phyloP scores from a whole-genome alignment of 1,140 invertebrate genomes.

The fruit fly (Drosophila melanogaster) region DNA sequence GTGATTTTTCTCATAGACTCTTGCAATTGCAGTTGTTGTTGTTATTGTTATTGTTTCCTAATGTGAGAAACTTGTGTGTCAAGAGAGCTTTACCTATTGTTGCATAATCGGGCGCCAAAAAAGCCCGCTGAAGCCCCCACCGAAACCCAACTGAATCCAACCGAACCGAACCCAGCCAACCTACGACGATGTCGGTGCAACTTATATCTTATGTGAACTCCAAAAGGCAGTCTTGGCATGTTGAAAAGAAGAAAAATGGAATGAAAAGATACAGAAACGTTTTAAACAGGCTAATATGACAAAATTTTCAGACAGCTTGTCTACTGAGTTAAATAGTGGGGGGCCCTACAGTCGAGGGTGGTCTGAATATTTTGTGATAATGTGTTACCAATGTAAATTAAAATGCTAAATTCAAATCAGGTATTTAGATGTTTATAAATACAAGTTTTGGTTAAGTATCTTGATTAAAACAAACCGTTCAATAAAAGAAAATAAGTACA shows the following conservation, averaged over 20 bases:
- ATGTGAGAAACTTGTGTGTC: constrained; percentile 77
- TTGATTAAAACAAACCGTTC: no score
- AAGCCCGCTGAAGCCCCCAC: constrained; percentile 1
- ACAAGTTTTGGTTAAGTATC: no score
- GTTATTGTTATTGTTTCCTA: constrained; percentile 58
- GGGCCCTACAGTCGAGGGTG: constrained; percentile 28
- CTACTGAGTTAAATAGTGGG: constrained; percentile 38
- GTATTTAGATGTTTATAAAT: no score
- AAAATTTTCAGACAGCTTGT: constrained; percentile 63
- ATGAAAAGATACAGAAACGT: constrained; percentile 39
- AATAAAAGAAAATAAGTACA: no score
- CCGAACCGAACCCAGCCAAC: constrained; percentile 22
- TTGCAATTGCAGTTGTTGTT: constrained; percentile 34
- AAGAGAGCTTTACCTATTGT: constrained; percentile 68
- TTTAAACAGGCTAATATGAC: constrained; percentile 64
- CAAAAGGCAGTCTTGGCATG: constrained; percentile 44
- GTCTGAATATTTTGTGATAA: not conserved
- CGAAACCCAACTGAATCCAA: not conserved
- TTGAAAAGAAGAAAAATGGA: constrained; percentile 26
- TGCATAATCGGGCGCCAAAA: constrained; percentile 47
- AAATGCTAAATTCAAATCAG: no score
- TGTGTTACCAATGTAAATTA: no score
- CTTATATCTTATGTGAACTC: constrained; percentile 57
- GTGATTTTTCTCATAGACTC: constrained; percentile 80
- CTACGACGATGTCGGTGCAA: constrained; percentile 52